Percentiles rank a stretch among this genome's conserved stretches.
Evolutionary conservation across 2,113 vertebrate species (phyloP).

Genomic region (Empidonax traillii): DNA sequence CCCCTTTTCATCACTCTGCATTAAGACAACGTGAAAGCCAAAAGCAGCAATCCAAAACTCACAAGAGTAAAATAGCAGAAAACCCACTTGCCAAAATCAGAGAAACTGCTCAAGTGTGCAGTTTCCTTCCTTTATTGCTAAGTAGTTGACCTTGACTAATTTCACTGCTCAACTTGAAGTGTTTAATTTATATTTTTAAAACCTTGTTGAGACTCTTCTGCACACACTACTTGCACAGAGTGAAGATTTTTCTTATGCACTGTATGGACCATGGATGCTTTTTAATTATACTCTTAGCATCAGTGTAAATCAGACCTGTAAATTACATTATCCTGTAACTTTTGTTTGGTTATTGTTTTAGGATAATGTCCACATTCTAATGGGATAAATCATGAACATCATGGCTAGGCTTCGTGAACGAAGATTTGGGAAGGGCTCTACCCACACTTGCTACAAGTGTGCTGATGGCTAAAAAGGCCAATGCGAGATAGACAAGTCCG

Average conservation of each 20-base stretch:
- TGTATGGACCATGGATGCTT: not conserved
- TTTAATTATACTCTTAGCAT: not conserved
- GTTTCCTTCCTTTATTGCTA: not conserved
- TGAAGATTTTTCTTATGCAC: not conserved
- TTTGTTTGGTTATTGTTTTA: not conserved
- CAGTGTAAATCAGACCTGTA: not conserved
- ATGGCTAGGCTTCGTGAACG: no score
- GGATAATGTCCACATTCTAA: not conserved
- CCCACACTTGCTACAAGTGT: no score
- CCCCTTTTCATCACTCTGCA: not conserved
- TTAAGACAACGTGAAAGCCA: not conserved
- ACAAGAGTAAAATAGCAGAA: not conserved
- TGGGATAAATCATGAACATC: not conserved
- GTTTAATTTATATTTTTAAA: not conserved
- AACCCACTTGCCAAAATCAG: accelerated
- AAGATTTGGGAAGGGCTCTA: no score
- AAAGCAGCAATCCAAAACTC: not conserved
- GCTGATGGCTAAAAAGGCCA: no score
- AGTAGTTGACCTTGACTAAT: not conserved
- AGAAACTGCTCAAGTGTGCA: not conserved
- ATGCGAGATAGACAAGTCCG: no score
- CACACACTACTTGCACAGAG: not conserved
- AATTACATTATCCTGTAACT: not conserved
- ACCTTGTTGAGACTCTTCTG: not conserved
- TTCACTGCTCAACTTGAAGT: not conserved